Base-by-base conservation (phyloP, 2,113 vertebrate species). In the Corydoras sp. region DNA sequence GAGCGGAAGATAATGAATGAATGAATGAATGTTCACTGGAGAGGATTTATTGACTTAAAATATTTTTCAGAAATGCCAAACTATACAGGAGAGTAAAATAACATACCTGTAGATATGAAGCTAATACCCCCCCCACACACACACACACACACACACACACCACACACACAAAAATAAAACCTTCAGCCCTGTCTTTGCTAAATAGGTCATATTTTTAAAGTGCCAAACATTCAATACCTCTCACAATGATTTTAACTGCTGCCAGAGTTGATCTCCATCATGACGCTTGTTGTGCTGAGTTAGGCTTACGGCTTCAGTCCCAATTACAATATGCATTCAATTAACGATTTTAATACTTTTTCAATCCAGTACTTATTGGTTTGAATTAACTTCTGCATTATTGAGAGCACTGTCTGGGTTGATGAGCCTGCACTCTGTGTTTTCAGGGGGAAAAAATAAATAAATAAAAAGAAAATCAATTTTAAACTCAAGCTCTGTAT, bases 251-350 rank as follows among this genome's bases (percentile, higher is more conserved):
- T 67, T 67, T 31, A 61, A 9, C 49, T 14, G 56, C 55, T 61
- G 56, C 9, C 63, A 59, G 9, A 43, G 64, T 13, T 30, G 6
- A 30, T 35, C 35, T 68, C 35, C 9, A 74, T 74, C 49, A 29
- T 60, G 60, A 54, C 18, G 5, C 10, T 51, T 65, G 18, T 71
- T 24, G 48, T 48, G 6, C 51, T 0, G 13, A 72, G 30, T 55
- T 60, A 59, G 53, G 54, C 60, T 5, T 58, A n/a, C 32, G 70
- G 60, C 49, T 60, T 55, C 9, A 60, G 43, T 59, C 48, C 48
- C 10, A 69, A 66, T 67, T 29, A 53, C n/a, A 62, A 59, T 62
- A 70, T 63, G n/a, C 51, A 56, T 53, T 61, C 50, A 66, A 61
- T 66, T 62, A 62, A 35, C 59, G 15, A 24, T 50, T 31, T 48